Evolutionary conservation across 2,797 vertebrate species (phyloP).

Genomic region (Ambastaia sidthimunki): DNA sequence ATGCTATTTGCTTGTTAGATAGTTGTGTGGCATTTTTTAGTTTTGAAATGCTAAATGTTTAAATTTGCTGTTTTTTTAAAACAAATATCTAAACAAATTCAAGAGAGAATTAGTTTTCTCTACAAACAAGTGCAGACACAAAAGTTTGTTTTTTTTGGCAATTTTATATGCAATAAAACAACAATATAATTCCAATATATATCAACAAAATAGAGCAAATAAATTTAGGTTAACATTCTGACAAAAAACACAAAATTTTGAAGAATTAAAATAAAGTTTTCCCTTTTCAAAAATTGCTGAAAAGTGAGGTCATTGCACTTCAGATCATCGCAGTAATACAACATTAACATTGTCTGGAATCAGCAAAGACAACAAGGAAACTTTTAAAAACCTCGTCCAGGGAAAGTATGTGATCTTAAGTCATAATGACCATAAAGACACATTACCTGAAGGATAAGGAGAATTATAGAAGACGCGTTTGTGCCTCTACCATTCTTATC

Average conservation of each 20-base stretch:
- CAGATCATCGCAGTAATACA: constrained; percentile 57
- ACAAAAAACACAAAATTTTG: constrained; percentile 56
- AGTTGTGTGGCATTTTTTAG: neutral
- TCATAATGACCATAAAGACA: constrained; percentile 52
- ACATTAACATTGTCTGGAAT: constrained; percentile 54
- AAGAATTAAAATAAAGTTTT: constrained; percentile 66
- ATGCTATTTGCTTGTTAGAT: constrained; percentile 12
- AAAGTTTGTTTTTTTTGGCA: constrained; percentile 27
- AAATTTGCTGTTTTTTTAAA: neutral
- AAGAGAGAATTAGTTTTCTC: constrained; percentile 57
- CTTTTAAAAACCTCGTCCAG: constrained; percentile 31
- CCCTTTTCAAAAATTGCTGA: constrained; percentile 49
- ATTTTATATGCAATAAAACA: constrained; percentile 62
- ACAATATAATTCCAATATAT: constrained; percentile 67
- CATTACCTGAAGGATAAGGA: constrained; percentile 46
- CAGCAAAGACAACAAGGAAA: constrained; percentile 54
- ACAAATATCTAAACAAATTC: constrained; percentile 59
- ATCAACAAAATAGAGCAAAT: constrained; percentile 68
- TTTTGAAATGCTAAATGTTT: neutral
- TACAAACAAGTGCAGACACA: constrained; percentile 40
- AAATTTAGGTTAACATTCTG: constrained; percentile 69
- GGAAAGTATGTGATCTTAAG: constrained; percentile 30
- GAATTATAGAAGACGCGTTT: constrained; percentile 59
- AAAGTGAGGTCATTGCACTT: constrained; percentile 76
- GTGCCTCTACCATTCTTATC: constrained; percentile 77